These are phyloP conservation scores for Drosophila koepferae DNA, from an alignment of 2,888 invertebrate species.

Conservation along the genomic window DNA sequence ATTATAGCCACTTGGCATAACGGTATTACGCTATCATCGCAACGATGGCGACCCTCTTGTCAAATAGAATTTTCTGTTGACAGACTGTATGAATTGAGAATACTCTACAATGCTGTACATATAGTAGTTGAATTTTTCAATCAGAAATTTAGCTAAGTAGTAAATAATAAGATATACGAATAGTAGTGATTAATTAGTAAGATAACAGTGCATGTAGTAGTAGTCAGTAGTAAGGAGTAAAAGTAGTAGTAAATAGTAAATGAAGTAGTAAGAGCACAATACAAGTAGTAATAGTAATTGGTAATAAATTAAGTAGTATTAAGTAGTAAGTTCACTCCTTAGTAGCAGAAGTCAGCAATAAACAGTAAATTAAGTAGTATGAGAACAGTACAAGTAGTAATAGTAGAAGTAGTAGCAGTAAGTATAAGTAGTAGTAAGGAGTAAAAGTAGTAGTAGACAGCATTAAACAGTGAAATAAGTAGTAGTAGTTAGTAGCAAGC, in stretches of 20 bases:
- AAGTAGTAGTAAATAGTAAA: too few relatives aligned
- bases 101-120: background rate
- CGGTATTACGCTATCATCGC: conserved; percentile 1
- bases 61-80: background rate
- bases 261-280: too few relatives aligned
- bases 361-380: too few relatives aligned
- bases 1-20: conserved; percentile 41
- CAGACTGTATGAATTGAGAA: background rate
- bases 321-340: too few relatives aligned
- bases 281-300: too few relatives aligned
- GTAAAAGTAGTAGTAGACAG: background rate
- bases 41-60: background rate
- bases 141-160: background rate
- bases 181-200: too few relatives aligned
- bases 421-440: background rate
- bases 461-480: background rate
- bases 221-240: too few relatives aligned
- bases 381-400: background rate
- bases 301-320: too few relatives aligned
- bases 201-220: too few relatives aligned
- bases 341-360: too few relatives aligned
- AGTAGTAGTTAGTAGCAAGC: background rate
- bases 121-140: background rate
- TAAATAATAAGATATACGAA: too few relatives aligned
- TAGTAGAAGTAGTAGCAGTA: background rate